A percentile compares a stretch with the other conserved stretches of the same genome.
phyloP scores from a whole-genome alignment of 1,140 invertebrate genomes.

The Nephila pilipes region DNA sequence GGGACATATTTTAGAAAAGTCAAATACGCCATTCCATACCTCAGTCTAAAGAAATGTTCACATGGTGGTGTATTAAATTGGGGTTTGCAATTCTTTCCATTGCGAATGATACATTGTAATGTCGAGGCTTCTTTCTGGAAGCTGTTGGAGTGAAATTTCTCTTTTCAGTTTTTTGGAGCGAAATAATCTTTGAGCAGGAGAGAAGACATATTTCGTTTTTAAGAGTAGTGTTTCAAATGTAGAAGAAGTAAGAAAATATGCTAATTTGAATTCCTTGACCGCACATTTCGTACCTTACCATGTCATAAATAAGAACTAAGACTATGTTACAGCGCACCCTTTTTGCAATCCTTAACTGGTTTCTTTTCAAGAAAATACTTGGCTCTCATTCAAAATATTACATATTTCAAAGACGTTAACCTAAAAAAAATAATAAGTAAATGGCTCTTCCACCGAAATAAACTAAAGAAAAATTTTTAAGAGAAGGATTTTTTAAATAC shows the following conservation, averaged over 20 bases:
- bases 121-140: background rate
- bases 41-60: slow-evolving; percentile 12
- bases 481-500: no score
- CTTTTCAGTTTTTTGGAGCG: background rate
- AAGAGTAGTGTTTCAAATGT: background rate
- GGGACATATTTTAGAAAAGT: slow-evolving; percentile 66
- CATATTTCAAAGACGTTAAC: background rate
- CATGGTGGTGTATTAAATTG: slow-evolving; percentile 59
- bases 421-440: background rate
- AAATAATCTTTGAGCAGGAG: background rate
- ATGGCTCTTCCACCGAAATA: background rate
- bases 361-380: background rate
- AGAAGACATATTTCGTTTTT: background rate
- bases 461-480: background rate
- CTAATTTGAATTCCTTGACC: slow-evolving; percentile 29
- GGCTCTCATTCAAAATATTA: background rate
- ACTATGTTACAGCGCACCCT: background rate
- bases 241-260: background rate
- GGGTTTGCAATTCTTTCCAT: slow-evolving; percentile 26
- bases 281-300: background rate
- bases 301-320: background rate
- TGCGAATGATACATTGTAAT: slow-evolving; percentile 47
- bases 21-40: slow-evolving; percentile 34
- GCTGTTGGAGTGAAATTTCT: background rate
- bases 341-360: background rate